Evolutionary conservation across 2,797 vertebrate genomes (phyloP).

Genomic region (Prionace glauca): DNA sequence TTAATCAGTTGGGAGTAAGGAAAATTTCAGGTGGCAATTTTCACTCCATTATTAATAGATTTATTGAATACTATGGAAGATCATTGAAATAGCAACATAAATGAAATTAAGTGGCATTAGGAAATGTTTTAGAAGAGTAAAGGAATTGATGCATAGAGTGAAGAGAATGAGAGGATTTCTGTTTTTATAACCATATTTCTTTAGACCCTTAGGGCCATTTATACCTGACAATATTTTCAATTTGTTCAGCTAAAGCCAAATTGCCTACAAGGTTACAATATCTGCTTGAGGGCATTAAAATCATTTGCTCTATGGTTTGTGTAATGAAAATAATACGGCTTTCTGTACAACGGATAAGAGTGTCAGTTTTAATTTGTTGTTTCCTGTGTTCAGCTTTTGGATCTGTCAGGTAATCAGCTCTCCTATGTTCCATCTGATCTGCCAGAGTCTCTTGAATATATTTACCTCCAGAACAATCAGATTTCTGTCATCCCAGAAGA

Average conservation of each 20-base stretch:
- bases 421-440: slow-evolving; percentile 78
- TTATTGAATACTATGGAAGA: not conserved
- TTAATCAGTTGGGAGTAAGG: not conserved
- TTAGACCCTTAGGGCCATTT: not conserved
- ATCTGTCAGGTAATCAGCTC: slow-evolving; percentile 82
- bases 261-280: not conserved
- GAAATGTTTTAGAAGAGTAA: not conserved
- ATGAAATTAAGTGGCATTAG: too few species aligned
- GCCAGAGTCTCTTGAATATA: slow-evolving; percentile 80
- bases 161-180: not conserved
- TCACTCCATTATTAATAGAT: not conserved
- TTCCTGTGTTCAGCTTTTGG: slow-evolving; percentile 67
- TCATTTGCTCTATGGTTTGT: not conserved
- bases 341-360: not conserved
- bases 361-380: not conserved
- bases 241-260: not conserved
- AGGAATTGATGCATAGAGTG: not conserved
- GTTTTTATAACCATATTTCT: not conserved
- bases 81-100: not conserved
- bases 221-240: not conserved
- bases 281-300: not conserved
- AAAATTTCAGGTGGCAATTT: not conserved
- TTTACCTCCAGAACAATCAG: slow-evolving; percentile 86
- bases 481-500: slow-evolving; percentile 70
- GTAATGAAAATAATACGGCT: not conserved